These are phyloP conservation scores for Plecotus auritus DNA, from an alignment of 2,113 vertebrate genomes.

Conservation along the genomic window DNA sequence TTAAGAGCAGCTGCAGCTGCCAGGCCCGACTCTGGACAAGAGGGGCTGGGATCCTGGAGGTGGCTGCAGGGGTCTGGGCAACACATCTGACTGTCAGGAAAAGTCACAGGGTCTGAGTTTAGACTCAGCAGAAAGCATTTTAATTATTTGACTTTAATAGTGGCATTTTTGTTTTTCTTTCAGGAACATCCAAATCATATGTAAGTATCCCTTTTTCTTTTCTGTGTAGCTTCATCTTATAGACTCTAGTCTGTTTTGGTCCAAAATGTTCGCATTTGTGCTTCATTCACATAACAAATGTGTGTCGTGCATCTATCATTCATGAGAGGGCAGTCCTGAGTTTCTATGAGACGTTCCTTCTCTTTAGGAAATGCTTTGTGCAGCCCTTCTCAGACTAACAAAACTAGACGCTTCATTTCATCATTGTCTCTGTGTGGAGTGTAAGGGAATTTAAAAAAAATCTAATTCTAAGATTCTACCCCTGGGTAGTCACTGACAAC, in stretches of 20 bases:
- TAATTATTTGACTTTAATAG: not conserved
- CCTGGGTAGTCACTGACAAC: not conserved
- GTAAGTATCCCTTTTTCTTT: slow-evolving; percentile 22
- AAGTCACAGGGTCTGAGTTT: not conserved
- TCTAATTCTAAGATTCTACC: not conserved
- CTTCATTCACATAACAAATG: not conserved
- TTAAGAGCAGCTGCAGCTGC: not conserved
- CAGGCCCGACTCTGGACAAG: not conserved
- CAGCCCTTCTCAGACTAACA: not conserved
- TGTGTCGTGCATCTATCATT: accelerated
- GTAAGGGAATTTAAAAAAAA: not conserved
- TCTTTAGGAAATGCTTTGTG: not conserved
- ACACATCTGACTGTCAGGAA: accelerated
- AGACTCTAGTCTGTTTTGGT: not conserved
- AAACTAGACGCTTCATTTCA: not conserved
- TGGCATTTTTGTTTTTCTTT: slow-evolving; percentile 20
- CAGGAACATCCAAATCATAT: not conserved
- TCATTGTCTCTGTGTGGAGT: not conserved
- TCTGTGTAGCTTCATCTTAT: not conserved
- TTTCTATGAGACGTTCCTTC: not conserved
- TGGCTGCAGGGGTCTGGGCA: accelerated
- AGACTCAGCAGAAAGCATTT: not conserved
- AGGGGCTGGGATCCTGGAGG: accelerated
- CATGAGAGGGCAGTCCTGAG: not conserved
- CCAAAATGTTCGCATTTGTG: not conserved